These are phyloP conservation scores for Cisticola juncidis DNA, from an alignment of 2,113 vertebrate genomes.

Conservation along the genomic window DNA sequence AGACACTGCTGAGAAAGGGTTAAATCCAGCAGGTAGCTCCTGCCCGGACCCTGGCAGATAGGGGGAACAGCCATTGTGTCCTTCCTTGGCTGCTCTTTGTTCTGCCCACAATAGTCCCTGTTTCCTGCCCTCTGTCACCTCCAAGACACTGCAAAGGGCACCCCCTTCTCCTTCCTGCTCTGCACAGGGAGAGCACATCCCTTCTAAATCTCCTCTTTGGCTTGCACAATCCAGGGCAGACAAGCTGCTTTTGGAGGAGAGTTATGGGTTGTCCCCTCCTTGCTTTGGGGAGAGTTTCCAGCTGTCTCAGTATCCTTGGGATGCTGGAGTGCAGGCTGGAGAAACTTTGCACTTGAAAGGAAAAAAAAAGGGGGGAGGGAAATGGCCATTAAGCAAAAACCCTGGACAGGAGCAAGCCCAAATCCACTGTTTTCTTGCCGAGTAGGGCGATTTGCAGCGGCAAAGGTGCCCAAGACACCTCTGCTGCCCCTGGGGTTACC, in stretches of 20 bases:
- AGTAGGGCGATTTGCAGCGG: not conserved
- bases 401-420: not conserved
- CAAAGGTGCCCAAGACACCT: not conserved
- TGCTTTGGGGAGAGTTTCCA: not conserved
- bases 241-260: not conserved
- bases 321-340: not conserved
- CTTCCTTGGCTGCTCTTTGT: conserved; percentile 23
- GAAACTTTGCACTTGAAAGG: not conserved
- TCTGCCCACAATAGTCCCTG: conserved; percentile 43
- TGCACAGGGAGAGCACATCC: not conserved
- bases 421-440: not conserved
- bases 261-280: not conserved
- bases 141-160: not conserved
- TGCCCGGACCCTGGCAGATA: not conserved
- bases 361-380: not conserved
- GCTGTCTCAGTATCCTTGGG: not conserved
- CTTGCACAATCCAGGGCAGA: not conserved
- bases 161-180: conserved; percentile 46
- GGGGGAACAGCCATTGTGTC: not conserved
- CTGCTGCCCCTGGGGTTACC: not conserved
- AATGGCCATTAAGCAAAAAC: not conserved
- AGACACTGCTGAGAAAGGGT: not conserved
- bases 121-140: conserved; percentile 57
- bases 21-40: conserved; percentile 35
- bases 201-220: not conserved